These are phyloP conservation scores for Aphis craccivora DNA, from an alignment of 1,140 invertebrate genomes.

Conservation along the genomic window DNA sequence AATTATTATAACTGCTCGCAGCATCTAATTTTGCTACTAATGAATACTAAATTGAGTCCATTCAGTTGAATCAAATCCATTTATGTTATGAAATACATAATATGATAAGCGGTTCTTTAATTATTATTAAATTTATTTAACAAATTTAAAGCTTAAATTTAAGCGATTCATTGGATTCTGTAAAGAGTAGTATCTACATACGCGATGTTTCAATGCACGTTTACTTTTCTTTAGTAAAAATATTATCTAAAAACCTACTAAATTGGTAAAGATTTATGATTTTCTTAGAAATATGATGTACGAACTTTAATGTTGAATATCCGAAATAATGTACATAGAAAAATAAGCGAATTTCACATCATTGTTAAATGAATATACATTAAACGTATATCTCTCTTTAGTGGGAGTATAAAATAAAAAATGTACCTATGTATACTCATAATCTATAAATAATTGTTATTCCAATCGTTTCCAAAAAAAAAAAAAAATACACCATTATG, in stretches of 20 bases:
- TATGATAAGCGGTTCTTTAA: neutral
- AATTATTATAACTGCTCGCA: neutral
- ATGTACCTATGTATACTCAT: neutral
- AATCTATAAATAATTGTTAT: neutral
- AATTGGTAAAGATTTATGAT: too few relatives aligned
- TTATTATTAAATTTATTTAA: neutral
- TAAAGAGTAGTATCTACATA: too few relatives aligned
- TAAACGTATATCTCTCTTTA: neutral
- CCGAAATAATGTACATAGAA: too few relatives aligned
- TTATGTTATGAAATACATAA: neutral
- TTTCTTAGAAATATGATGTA: too few relatives aligned
- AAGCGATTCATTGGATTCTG: neutral
- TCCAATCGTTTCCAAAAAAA: neutral
- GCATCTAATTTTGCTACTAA: neutral
- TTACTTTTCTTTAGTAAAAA: too few relatives aligned
- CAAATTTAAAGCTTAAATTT: neutral
- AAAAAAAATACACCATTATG: neutral
- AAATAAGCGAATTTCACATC: neutral
- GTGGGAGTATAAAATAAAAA: neutral
- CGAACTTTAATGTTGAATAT: too few relatives aligned
- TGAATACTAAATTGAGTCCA: neutral
- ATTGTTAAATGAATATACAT: neutral
- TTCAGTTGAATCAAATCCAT: neutral
- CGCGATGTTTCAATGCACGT: too few relatives aligned
- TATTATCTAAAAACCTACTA: too few relatives aligned